A percentile compares a stretch with the other conserved stretches of the same genome.
phyloP scores from a whole-genome alignment of 30 jellyfish, hydroid and myxozoan genomes.

The Cassiopea andromeda region DNA sequence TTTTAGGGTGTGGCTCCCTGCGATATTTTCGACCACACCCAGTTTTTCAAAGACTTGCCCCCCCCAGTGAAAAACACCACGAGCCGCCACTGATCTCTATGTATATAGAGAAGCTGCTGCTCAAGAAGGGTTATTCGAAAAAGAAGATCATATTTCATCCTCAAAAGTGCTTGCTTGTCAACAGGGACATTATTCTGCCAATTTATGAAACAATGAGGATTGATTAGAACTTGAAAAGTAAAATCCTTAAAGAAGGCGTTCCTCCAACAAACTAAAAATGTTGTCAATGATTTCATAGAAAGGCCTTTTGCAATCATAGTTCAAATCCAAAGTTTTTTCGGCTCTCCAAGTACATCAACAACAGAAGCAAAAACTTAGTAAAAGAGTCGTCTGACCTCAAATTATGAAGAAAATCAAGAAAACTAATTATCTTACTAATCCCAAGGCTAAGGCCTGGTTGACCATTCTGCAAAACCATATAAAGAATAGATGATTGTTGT shows the following conservation, averaged over 20 bases:
- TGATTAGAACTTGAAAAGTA: constrained; percentile 37
- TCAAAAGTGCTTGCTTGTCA: constrained; percentile 15
- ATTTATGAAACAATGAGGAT: constrained; percentile 14
- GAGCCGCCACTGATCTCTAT: too few species aligned
- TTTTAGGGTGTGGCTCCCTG: too few species aligned
- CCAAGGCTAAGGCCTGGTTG: constrained; percentile 41
- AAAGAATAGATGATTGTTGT: background rate
- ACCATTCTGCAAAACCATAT: constrained; percentile 31
- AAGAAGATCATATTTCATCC: background rate
- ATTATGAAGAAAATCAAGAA: constrained; percentile 6
- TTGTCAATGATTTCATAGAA: constrained; percentile 40
- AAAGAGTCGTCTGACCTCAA: constrained; percentile 8
- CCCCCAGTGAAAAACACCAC: too few species aligned
- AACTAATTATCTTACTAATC: constrained; percentile 6
- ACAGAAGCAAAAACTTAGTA: background rate
- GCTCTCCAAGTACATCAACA: constrained; percentile 14
- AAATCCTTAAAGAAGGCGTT: constrained; percentile 36
- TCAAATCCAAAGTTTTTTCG: constrained; percentile 1
- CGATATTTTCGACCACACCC: too few species aligned
- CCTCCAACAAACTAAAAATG: constrained; percentile 29
- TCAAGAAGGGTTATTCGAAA: too few species aligned
- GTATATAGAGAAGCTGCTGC: too few species aligned
- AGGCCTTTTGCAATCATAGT: constrained; percentile 37
- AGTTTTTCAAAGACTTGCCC: too few species aligned
- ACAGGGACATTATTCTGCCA: constrained; percentile 27